A percentile compares a stretch with the other conserved stretches of the same genome.
Conservation (phyloP, 53 echinoderm and acorn worm genomes). For the Astropecten irregularis region DNA sequence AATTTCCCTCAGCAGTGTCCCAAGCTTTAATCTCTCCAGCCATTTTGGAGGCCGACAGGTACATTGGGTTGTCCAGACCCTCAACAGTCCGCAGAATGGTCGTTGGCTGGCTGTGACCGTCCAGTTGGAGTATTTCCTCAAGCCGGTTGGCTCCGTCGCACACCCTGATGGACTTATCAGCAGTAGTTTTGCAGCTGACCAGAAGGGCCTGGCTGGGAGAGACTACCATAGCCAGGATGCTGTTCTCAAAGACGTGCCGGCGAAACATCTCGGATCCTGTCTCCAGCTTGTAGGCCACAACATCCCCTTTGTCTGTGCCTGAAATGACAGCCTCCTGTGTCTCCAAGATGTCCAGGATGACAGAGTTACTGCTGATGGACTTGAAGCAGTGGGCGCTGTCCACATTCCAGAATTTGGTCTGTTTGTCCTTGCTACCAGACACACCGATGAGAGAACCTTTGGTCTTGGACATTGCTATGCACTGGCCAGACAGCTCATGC, state of each 20-base stretch:
- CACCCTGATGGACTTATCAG: conserved; percentile 29
- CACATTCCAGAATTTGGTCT: conserved; percentile 68
- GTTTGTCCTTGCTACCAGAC: conserved; percentile 52
- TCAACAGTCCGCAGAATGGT: conserved; percentile 1
- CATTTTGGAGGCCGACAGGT: conserved; percentile 43
- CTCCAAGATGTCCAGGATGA: not conserved
- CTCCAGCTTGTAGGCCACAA: conserved; percentile 21
- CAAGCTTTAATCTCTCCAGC: conserved; percentile 67
- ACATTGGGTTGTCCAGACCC: conserved; percentile 14
- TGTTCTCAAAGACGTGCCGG: conserved; percentile 31
- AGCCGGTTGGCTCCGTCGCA: conserved; percentile 36
- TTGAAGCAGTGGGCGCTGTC: conserved; percentile 19
- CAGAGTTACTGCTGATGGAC: not conserved
- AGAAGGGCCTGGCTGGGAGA: conserved; percentile 30
- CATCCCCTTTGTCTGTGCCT: conserved; percentile 15
- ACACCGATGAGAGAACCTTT: not conserved
- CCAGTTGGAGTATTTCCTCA: conserved; percentile 15
- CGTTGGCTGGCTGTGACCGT: conserved; percentile 17
- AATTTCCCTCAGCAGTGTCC: conserved; percentile 60
- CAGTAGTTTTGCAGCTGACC: conserved; percentile 9
- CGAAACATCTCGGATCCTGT: conserved; percentile 26
- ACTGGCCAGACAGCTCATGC: conserved; percentile 58
- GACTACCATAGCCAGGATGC: conserved; percentile 13
- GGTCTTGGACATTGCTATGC: conserved; percentile 27
- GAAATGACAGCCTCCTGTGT: conserved; percentile 20